These are phyloP conservation scores for Nyleta sp. DNA, from an alignment of 2,888 invertebrate genomes.

Conservation along the genomic window DNA sequence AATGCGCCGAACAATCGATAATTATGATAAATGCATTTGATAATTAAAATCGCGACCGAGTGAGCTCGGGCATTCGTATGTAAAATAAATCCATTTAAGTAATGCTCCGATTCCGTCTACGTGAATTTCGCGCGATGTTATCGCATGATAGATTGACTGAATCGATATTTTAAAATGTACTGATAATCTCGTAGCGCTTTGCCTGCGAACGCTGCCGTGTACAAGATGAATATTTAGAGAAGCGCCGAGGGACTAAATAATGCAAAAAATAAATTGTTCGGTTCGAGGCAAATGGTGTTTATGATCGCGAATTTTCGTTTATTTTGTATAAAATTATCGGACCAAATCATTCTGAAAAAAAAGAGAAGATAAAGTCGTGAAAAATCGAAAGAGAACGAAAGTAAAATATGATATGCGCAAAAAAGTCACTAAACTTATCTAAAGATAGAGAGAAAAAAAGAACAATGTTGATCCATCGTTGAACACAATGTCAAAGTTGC, in stretches of 20 bases:
- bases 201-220: background rate
- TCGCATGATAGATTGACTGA: slow-evolving; percentile 39
- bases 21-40: slow-evolving; percentile 4
- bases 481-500: too few relatives aligned
- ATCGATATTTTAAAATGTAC: slow-evolving; percentile 50
- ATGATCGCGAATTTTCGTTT: background rate
- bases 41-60: slow-evolving; percentile 10
- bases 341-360: too few relatives aligned
- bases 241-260: slow-evolving; percentile 17
- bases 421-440: too few relatives aligned
- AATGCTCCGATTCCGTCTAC: slow-evolving; percentile 31
- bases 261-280: slow-evolving; percentile 15
- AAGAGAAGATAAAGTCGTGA: too few relatives aligned
- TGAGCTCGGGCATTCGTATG: background rate
- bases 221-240: slow-evolving; percentile 33
- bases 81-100: slow-evolving; percentile 36
- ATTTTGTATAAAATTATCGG: too few relatives aligned
- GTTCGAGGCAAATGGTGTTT: slow-evolving; percentile 2
- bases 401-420: too few relatives aligned
- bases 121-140: slow-evolving; percentile 38
- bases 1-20: background rate
- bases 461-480: too few relatives aligned
- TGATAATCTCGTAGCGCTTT: slow-evolving; percentile 43
- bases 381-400: too few relatives aligned
- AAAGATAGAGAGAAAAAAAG: too few relatives aligned